A percentile compares a stretch with the other conserved stretches of the same genome.
These are phyloP conservation scores for Clytia hemisphaerica DNA, from an alignment of 30 jellyfish, hydroid and myxozoan genomes.

Conservation along the genomic window DNA sequence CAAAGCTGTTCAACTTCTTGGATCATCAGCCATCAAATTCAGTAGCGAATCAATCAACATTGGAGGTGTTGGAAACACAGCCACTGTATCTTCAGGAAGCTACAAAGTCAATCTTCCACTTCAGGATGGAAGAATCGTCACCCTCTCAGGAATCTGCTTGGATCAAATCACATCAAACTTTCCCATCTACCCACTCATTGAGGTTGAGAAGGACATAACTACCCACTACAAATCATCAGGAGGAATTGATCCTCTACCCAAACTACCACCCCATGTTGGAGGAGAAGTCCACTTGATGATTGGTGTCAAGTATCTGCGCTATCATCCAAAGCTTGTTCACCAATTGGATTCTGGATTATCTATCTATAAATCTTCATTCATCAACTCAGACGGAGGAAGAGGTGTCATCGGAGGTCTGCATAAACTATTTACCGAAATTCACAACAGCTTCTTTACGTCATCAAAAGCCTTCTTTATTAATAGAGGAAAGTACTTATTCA, in stretches of 20 bases:
- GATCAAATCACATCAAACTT: constrained; percentile 4
- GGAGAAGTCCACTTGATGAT: constrained; percentile 34
- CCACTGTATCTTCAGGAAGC: no score
- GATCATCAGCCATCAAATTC: neutral
- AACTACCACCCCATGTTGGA: constrained; percentile 14
- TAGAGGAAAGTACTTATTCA: no score
- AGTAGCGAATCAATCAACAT: neutral
- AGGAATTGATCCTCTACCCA: neutral
- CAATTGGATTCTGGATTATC: no score
- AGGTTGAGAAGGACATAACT: neutral
- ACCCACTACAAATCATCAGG: neutral
- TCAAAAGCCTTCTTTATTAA: no score
- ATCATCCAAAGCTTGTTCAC: neutral
- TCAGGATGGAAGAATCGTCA: neutral
- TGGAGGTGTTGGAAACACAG: no score
- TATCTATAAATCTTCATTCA: neutral
- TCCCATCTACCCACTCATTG: neutral
- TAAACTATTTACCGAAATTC: no score
- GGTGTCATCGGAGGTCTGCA: constrained; percentile 24
- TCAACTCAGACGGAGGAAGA: no score
- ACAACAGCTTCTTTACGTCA: no score
- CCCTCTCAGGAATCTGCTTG: neutral
- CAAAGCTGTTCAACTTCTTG: constrained; percentile 6
- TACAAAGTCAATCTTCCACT: neutral
- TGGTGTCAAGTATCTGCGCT: neutral